A percentile compares a stretch with the other conserved stretches of the same genome.
These are phyloP conservation scores for Alsophila aescularia DNA, from an alignment of 2,888 invertebrate genomes.

Conservation along the genomic window DNA sequence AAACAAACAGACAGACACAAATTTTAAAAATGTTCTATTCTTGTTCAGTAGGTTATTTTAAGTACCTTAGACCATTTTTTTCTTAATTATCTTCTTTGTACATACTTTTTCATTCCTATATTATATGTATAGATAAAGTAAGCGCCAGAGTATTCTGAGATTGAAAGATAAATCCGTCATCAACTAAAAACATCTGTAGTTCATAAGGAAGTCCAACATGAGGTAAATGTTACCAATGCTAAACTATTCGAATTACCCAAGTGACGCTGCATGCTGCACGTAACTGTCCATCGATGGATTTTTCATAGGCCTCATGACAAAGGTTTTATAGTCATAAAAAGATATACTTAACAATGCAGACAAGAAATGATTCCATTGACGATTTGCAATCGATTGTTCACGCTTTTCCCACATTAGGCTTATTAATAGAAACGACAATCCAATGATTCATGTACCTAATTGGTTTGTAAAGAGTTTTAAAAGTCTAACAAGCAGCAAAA, in stretches of 20 bases:
- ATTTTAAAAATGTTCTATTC: too few species aligned
- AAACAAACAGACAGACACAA: too few species aligned
- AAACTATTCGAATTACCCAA: constrained; percentile 32
- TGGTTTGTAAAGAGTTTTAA: too few species aligned
- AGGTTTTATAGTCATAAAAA: constrained; percentile 30
- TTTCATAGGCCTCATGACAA: constrained; percentile 32
- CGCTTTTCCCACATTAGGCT: constrained; percentile 22
- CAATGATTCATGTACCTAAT: neutral
- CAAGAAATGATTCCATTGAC: constrained; percentile 39
- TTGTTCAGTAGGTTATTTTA: too few species aligned
- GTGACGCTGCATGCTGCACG: constrained; percentile 38
- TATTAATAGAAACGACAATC: neutral
- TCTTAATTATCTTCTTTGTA: too few species aligned
- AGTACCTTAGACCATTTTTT: too few species aligned
- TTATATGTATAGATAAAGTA: too few species aligned
- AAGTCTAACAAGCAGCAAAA: too few species aligned
- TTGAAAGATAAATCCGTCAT: too few species aligned
- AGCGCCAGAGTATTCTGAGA: too few species aligned
- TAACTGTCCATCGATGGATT: constrained; percentile 32
- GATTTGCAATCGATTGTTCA: constrained; percentile 43
- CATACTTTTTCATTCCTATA: too few species aligned
- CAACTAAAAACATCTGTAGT: too few species aligned
- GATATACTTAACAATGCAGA: constrained; percentile 44
- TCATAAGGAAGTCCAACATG: neutral
- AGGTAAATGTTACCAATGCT: constrained; percentile 15